Conservation (phyloP, 2,113 vertebrate species). For the Garra rufa region DNA sequence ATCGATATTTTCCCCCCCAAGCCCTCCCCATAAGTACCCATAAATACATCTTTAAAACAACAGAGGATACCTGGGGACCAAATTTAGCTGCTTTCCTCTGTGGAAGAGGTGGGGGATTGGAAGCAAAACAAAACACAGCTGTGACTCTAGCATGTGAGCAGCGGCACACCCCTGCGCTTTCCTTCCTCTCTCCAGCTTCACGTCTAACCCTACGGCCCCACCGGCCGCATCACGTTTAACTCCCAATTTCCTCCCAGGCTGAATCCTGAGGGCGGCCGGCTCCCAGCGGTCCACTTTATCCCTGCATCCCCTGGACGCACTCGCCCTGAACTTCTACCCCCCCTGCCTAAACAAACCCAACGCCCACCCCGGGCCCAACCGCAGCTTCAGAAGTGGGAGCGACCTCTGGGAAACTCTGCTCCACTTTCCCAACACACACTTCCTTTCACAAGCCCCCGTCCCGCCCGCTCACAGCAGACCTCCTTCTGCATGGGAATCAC, state of each 20-base stretch:
- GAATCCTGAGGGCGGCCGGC: conserved; percentile 35
- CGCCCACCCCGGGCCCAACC: conserved; percentile 45
- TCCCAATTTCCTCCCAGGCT: conserved; percentile 63
- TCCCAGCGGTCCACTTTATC: conserved; percentile 56
- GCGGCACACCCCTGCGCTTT: conserved; percentile 55
- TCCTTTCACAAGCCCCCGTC: conserved; percentile 63
- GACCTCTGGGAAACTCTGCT: conserved; percentile 64
- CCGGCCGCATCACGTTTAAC: conserved; percentile 54
- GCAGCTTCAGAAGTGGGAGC: conserved; percentile 55
- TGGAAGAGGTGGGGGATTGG: conserved; percentile 10
- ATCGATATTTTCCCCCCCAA: not conserved
- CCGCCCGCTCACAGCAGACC: conserved; percentile 16
- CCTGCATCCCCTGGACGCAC: conserved; percentile 60
- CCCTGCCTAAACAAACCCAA: conserved; percentile 4
- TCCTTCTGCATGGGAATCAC: conserved; percentile 10
- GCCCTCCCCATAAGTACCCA: not conserved
- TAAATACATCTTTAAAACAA: conserved; percentile 9
- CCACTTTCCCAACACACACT: conserved; percentile 68
- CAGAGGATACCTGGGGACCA: not conserved
- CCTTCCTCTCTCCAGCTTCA: conserved; percentile 59
- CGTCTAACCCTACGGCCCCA: conserved; percentile 43
- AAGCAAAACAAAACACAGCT: conserved; percentile 58
- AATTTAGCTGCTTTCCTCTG: conserved; percentile 43
- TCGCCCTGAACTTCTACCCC: conserved; percentile 48
- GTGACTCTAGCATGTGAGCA: conserved; percentile 45